Conservation (phyloP, 2,113 vertebrate species). For the Rostratula benghalensis region DNA sequence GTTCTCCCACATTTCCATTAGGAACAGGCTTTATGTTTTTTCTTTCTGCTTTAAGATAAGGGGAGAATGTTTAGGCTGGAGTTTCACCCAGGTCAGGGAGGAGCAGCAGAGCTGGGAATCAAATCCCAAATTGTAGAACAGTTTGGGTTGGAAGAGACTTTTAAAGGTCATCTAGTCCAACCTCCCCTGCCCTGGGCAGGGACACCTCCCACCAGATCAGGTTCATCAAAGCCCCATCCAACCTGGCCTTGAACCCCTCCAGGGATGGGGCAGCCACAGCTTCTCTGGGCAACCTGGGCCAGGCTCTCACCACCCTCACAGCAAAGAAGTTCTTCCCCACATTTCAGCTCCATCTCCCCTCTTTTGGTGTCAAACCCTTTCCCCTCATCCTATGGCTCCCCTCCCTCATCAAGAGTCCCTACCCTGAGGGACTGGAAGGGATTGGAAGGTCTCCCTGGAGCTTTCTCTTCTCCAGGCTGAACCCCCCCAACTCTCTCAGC, state of each 20-base stretch:
- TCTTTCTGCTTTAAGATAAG: neutral
- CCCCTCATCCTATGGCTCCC: too few relatives aligned
- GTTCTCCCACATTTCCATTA: neutral
- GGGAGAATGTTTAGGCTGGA: neutral
- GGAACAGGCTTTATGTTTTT: neutral
- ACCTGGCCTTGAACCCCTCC: neutral
- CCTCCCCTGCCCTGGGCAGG: neutral
- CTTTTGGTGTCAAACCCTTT: too few relatives aligned
- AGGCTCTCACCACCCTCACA: too few relatives aligned
- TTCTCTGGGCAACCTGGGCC: neutral
- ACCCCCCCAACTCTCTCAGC: too few relatives aligned
- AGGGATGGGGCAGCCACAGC: neutral
- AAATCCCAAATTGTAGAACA: neutral
- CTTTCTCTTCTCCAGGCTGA: too few relatives aligned
- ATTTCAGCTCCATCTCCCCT: too few relatives aligned
- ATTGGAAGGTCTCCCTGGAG: too few relatives aligned
- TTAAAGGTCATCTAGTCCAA: neutral
- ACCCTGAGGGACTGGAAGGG: too few relatives aligned
- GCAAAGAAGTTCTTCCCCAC: too few relatives aligned
- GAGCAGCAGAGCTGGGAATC: neutral
- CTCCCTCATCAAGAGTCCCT: too few relatives aligned
- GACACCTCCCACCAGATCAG: neutral
- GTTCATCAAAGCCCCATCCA: neutral
- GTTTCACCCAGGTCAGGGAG: neutral
- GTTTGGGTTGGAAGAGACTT: neutral